Base-by-base conservation (phyloP, 2,113 vertebrate species). In the Pseudorasbora parva region DNA sequence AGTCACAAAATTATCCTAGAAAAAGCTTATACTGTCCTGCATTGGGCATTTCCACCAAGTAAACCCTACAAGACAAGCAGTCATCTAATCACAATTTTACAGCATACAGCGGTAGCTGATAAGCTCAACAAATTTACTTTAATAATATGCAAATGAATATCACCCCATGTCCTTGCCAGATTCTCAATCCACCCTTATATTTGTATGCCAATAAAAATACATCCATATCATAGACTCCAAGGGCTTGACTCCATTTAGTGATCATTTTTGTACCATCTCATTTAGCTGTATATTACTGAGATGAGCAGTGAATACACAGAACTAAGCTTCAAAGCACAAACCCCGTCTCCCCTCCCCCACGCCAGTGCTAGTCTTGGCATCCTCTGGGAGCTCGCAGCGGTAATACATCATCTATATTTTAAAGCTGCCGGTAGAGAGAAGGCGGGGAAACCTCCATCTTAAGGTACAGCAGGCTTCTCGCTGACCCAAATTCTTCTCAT, bases 331-430 rank as follows among this genome's bases (percentile, higher is more conserved):
- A 69, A 69, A 81, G 79, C 37, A 47, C 37, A 25, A 30, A 17
- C 23, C 37, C 57, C 2, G 14, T 23, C 25, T 59, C 72, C 81
- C 87, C 56, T 85, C 81, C 86, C 74, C 87, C 87, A 85, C 1
- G 17, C 62, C 43, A 83, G 49, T 30, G 82, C 47, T 75, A 84
- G 82, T 85, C 43, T 76, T 74, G 77, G 68, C 78, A 82, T 86
- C 86, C 86, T 72, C 59, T 2, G 76, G 82, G 83, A 88, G 79
- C 75, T 81, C 82, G 14, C 84, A 81, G 83, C 81, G 49, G 76
- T 88, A 86, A 89, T 87, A 87, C 86, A 89, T 89, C 86, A 89
- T 89, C 86, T 89, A 89, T 89, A 86, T 89, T 89, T 88, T 88
- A 89, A 83, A 89, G 82, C 84, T 81, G 78, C 62, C 76, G 73